Conservation (phyloP, 2,888 invertebrate species). For the Ennomos fuscantarius region DNA sequence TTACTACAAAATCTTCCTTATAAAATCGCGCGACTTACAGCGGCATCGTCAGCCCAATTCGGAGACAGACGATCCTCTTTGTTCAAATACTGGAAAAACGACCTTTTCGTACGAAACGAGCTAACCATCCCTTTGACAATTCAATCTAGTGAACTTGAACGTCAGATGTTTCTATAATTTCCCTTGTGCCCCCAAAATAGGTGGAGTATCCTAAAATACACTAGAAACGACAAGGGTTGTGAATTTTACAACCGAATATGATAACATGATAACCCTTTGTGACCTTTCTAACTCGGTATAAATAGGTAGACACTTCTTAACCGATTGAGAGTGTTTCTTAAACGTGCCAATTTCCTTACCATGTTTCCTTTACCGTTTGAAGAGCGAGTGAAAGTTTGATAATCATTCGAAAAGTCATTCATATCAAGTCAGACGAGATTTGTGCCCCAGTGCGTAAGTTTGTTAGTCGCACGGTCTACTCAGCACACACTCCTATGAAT, state of each 20-base stretch:
- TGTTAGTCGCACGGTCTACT: no score
- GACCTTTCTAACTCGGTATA: not conserved
- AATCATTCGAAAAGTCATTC: no score
- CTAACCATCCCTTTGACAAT: conserved; percentile 32
- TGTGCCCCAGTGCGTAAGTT: no score
- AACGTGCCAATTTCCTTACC: no score
- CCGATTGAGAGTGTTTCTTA: no score
- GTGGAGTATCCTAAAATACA: conserved; percentile 9
- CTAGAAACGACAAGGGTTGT: conserved; percentile 34
- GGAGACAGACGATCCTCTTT: conserved; percentile 6
- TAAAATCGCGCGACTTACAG: no score
- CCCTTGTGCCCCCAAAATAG: conserved; percentile 36
- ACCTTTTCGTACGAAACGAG: conserved; percentile 26
- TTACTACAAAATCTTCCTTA: no score
- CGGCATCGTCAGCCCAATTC: conserved; percentile 2
- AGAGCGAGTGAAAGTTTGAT: no score
- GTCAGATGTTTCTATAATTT: conserved; percentile 41
- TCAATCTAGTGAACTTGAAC: conserved; percentile 35
- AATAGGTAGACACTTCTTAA: no score
- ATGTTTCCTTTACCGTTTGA: no score
- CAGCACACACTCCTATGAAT: no score
- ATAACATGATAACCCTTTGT: conserved; percentile 16
- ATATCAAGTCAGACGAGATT: no score
- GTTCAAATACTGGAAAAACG: conserved; percentile 20
- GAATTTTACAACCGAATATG: conserved; percentile 10